Base-by-base conservation (phyloP, 2,888 invertebrate genomes). In the Mellilla xanthometata region DNA sequence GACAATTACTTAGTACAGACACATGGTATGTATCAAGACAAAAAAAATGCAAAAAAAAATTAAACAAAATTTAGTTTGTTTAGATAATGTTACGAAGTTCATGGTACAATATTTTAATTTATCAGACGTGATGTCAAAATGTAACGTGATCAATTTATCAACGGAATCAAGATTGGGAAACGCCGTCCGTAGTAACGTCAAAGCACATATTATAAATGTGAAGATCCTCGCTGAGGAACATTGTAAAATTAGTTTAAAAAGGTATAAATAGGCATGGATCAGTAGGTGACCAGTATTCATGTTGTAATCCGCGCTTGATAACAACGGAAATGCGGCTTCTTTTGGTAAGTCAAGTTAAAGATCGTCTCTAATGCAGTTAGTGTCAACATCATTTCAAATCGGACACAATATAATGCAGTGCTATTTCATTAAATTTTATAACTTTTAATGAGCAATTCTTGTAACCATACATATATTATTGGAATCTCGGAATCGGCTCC, bases 321-420 rank as follows among this genome's bases (percentile, higher is more conserved):
- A 70, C 68, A 72, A 77, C 80, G 66, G 69, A 76, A 79, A 88
- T 88, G 88, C 81, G 81, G 52, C 64, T 63, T 52, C 64, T 87
- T 59, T 60, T 85, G 81, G 88, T 88, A 70, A 77, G 87, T 77
- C n/a, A n/a, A n/a, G n/a, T n/a, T n/a, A n/a, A n/a, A n/a, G n/a
- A n/a, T n/a, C n/a, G n/a, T n/a, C n/a, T n/a, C n/a, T n/a, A n/a
- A n/a, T n/a, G n/a, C n/a, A n/a, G n/a, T n/a, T n/a, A n/a, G n/a
- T n/a, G n/a, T n/a, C n/a, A n/a, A n/a, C n/a, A n/a, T n/a, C n/a
- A n/a, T n/a, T n/a, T n/a, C n/a, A n/a, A n/a, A n/a, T n/a, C n/a
- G n/a, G n/a, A n/a, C n/a, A n/a, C n/a, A n/a, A n/a, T n/a, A n/a
- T n/a, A n/a, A n/a, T n/a, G n/a, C n/a, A n/a, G n/a, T n/a, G n/a